phyloP scores from a whole-genome alignment of 2,113 vertebrate species.

The Sphaerodactylus townsendi region DNA sequence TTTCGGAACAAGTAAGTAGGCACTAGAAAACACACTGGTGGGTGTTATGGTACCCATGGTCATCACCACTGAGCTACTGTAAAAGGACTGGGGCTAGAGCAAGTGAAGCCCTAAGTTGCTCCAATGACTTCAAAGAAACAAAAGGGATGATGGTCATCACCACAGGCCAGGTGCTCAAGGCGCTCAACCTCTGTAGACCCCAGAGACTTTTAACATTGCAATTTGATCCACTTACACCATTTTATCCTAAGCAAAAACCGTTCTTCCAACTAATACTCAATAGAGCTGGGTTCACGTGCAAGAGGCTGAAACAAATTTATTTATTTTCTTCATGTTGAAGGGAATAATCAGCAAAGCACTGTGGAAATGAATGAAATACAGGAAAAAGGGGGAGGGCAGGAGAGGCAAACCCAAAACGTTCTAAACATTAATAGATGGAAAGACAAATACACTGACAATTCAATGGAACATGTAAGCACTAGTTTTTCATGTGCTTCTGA shows the following conservation, averaged over 20 bases:
- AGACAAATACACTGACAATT: conserved; percentile 45
- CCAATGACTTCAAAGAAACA: background rate
- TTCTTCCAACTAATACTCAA: background rate
- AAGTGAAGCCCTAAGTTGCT: background rate
- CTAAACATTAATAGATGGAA: conserved; percentile 30
- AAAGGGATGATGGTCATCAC: background rate
- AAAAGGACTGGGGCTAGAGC: background rate
- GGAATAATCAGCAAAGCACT: conserved; percentile 26
- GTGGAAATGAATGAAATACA: conserved; percentile 16
- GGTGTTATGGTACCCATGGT: too few species aligned
- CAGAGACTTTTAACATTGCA: background rate
- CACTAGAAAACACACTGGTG: too few species aligned
- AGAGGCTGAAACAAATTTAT: conserved; percentile 27
- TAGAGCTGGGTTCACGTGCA: background rate
- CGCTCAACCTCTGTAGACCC: background rate
- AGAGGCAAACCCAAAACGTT: conserved; percentile 17
- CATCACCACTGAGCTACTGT: background rate
- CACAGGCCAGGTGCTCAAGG: background rate
- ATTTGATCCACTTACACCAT: background rate
- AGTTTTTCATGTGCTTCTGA: conserved; percentile 4
- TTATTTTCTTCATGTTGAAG: conserved; percentile 5
- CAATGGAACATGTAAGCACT: conserved; percentile 31
- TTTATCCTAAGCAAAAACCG: background rate
- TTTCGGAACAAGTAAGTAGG: too few species aligned
- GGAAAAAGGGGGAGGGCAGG: background rate